phyloP scores from a whole-genome alignment of 2,113 vertebrate species.

The Ptilorrhoa leucosticta region DNA sequence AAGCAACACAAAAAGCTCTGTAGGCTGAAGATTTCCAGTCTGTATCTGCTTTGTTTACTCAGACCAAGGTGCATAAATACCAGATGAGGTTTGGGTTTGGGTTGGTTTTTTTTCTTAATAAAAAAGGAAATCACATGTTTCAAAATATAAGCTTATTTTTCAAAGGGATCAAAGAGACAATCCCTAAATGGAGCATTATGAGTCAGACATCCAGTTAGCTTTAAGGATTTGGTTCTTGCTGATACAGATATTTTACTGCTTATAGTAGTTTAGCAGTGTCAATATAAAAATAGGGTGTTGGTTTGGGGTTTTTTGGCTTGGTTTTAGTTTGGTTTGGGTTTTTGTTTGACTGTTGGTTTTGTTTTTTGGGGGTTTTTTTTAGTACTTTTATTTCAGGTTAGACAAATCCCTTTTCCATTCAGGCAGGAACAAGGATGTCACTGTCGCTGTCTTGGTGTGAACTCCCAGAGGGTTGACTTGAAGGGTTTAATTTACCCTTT shows the following conservation, averaged over 20 bases:
- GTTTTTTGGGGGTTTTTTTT: fast-evolving
- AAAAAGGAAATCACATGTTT: background rate
- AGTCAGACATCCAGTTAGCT: background rate
- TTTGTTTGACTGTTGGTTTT: background rate
- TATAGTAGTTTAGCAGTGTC: background rate
- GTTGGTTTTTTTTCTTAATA: background rate
- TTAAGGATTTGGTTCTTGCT: background rate
- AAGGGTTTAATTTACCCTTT: background rate
- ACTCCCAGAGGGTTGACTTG: background rate
- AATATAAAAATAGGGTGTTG: fast-evolving
- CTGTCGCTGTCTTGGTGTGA: background rate
- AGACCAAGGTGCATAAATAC: background rate
- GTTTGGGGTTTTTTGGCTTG: background rate
- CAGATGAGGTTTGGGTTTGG: background rate
- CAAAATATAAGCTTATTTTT: background rate
- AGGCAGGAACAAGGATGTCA: background rate
- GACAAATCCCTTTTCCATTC: background rate
- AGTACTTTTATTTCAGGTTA: background rate
- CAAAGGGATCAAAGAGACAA: background rate
- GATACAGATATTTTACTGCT: background rate
- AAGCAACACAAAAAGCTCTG: background rate
- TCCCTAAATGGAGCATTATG: background rate
- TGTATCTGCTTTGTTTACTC: background rate
- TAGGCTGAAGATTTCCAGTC: background rate
- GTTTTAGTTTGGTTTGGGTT: background rate